Base-by-base conservation (phyloP, 2,797 vertebrate species). In the Pseudotriccus pelzelni region DNA sequence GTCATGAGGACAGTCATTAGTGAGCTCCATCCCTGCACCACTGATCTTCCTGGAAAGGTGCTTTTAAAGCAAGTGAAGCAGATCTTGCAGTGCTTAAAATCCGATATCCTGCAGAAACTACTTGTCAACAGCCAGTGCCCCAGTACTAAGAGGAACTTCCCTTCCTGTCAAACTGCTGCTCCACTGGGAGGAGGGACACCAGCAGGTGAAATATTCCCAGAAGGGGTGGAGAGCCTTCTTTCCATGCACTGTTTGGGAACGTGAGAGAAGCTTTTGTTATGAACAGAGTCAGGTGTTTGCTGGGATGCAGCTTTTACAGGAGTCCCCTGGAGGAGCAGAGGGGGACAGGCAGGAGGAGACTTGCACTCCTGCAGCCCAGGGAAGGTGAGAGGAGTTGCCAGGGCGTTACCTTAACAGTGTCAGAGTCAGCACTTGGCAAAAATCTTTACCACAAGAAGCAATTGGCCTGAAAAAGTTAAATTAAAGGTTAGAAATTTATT, bases 271-370 rank as follows among this genome's bases (percentile, higher is more conserved):
- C 23, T 74, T 34, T 74, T 49, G 15, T 32, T 64, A 18, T 17
- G 24, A 30, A 14, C 1, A 0, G 41, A 7, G 15, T 34, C 46
- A 60, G 55, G 10, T 0, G 0, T 56, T 13, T 46, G 18, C 41
- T 68, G 53, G 52, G 66, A 22, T 10, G 14, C 23, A 55, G 9
- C 53, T 70, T 67, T 59, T 24, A 9, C 37, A 41, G 84, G 30
- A 47, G 83, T 47, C 64, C 39, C 7, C 32, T 81, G 62, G 60
- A 89, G 43, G 52, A 56, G 34, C 58, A 55, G 36, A 46, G 30
- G 15, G 49, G 49, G 49, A 9, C 14, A 28, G 27, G 47, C 22
- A 70, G 72, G n/a, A 34, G 27, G 68, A 44, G 82, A 37, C 16
- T 10, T 10, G 44, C 66, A 46, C 47, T 41, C 56, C 47, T 49